Conservation (phyloP, 2,888 invertebrate genomes). For the Drosophila austrosaltans region DNA sequence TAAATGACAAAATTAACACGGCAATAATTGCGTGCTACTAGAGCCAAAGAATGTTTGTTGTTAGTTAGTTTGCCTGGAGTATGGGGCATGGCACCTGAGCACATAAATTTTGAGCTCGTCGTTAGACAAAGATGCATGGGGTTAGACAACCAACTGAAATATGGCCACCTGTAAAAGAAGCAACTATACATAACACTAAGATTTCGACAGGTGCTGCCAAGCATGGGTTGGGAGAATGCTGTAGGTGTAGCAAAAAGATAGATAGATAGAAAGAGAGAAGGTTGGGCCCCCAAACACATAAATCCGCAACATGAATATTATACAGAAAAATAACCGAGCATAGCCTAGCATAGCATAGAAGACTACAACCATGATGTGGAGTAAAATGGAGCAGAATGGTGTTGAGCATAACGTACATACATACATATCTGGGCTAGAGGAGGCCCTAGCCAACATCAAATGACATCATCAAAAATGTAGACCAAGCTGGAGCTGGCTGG, state of each 20-base stretch:
- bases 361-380: too few relatives aligned
- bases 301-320: conserved; percentile 68
- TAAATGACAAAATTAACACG: conserved; percentile 76
- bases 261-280: not conserved
- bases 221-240: not conserved
- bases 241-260: not conserved
- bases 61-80: conserved; percentile 34
- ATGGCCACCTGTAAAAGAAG: conserved; percentile 23
- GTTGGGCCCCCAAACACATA: conserved; percentile 36
- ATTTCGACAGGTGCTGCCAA: conserved; percentile 29
- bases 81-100: conserved; percentile 45
- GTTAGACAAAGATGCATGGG: conserved; percentile 16
- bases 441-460: conserved; percentile 61
- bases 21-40: conserved; percentile 62
- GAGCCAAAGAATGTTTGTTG: conserved; percentile 27
- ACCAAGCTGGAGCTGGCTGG: conserved; percentile 38
- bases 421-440: too few relatives aligned
- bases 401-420: not conserved
- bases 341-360: not conserved
- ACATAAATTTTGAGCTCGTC: conserved; percentile 56
- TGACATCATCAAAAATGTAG: conserved; percentile 78
- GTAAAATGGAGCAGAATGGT: not conserved
- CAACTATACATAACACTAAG: conserved; percentile 44
- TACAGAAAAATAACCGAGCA: conserved; percentile 27
- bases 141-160: conserved; percentile 16